These are phyloP conservation scores for Rhynchonema sp. DNA, from an alignment of 2,888 invertebrate species.

Conservation along the genomic window DNA sequence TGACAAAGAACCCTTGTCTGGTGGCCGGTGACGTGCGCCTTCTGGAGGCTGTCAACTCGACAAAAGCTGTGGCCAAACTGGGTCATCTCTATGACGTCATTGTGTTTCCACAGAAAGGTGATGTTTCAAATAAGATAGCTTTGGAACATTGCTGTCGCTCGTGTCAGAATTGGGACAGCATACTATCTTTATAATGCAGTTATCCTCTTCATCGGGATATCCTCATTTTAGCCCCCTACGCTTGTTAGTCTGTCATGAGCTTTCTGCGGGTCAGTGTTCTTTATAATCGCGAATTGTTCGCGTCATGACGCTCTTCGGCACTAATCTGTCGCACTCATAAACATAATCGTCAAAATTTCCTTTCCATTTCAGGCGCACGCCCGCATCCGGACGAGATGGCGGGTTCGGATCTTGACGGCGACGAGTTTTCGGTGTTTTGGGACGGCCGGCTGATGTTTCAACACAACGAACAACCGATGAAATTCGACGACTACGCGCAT, in stretches of 20 bases:
- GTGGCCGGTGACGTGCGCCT: conserved; percentile 30
- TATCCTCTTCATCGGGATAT: too few species aligned
- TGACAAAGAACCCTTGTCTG: conserved; percentile 32
- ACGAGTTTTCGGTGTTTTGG: conserved; percentile 32
- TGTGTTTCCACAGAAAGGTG: conserved; percentile 31
- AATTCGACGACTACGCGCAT: not conserved
- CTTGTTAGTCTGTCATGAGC: too few species aligned
- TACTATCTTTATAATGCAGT: too few species aligned
- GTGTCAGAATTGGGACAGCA: too few species aligned
- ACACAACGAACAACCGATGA: conserved; percentile 15
- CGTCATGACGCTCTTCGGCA: too few species aligned
- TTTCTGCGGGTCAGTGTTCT: too few species aligned
- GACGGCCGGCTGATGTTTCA: conserved; percentile 24
- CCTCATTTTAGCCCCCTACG: too few species aligned
- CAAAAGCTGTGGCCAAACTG: conserved; percentile 16
- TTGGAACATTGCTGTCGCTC: too few species aligned
- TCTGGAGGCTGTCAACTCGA: conserved; percentile 18
- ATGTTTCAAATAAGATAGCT: too few species aligned
- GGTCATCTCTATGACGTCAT: conserved; percentile 27
- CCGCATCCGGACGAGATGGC: conserved; percentile 33
- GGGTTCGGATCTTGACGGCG: conserved; percentile 32
- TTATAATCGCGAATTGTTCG: too few species aligned
- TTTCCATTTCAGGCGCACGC: conserved; percentile 26
- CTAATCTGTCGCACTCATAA: too few species aligned
- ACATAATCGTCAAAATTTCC: too few species aligned